phyloP scores from a whole-genome alignment of 37 sponge, comb jelly and placozoan genomes.

The Lycopodina hypogea region DNA sequence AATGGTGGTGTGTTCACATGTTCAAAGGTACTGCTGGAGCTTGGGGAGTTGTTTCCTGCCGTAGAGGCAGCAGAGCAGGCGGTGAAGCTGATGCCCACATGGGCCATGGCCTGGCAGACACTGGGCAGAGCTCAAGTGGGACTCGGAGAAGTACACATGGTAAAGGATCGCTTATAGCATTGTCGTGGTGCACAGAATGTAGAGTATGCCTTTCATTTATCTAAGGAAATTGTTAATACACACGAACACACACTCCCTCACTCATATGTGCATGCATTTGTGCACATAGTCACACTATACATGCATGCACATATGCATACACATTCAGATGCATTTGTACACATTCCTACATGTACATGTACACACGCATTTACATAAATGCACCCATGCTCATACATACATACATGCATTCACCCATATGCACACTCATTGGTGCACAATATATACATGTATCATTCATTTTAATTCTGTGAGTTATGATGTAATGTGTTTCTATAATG shows the following conservation, averaged over 20 bases:
- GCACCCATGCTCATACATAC: too few relatives aligned
- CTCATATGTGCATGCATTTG: background rate
- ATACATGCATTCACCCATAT: too few relatives aligned
- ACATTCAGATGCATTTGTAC: too few relatives aligned
- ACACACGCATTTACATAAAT: background rate
- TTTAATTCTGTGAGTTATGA: too few relatives aligned
- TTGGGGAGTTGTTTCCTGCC: conserved; percentile 86
- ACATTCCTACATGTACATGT: background rate
- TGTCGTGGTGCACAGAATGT: background rate
- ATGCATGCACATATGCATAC: too few relatives aligned
- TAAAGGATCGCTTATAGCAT: too few relatives aligned
- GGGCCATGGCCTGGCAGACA: conserved; percentile 73
- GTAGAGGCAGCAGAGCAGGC: conserved; percentile 81
- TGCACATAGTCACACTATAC: too few relatives aligned
- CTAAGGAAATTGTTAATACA: background rate
- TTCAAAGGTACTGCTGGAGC: conserved; percentile 65
- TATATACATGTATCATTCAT: too few relatives aligned
- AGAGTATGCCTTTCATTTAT: background rate
- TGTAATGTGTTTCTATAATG: background rate
- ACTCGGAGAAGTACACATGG: conserved; percentile 86
- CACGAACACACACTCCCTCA: background rate
- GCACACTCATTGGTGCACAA: too few relatives aligned
- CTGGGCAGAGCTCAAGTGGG: conserved; percentile 90
- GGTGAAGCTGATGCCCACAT: conserved; percentile 47
- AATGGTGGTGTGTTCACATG: too few relatives aligned